Evolutionary conservation across 2,797 vertebrate genomes (phyloP).

Genomic region (Oryzias sinensis): DNA sequence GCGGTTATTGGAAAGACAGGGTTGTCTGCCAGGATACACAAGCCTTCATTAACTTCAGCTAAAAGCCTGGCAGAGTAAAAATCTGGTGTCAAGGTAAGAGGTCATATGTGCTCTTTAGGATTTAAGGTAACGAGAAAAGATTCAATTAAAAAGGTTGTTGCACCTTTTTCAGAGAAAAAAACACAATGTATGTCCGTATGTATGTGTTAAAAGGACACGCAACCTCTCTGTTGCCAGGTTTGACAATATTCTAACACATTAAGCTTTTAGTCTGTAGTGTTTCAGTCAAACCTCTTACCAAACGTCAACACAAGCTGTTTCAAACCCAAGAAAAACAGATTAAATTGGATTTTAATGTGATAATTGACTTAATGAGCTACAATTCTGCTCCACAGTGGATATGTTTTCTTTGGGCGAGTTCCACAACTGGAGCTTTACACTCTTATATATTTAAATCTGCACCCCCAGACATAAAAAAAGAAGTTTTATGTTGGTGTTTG

Average conservation of each 20-base stretch:
- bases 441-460: not conserved
- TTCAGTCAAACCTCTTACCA: slow-evolving; percentile 20
- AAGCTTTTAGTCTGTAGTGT: slow-evolving; percentile 14
- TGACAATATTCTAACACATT: slow-evolving; percentile 14
- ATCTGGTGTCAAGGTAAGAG: too few species aligned
- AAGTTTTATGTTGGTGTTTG: not conserved
- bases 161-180: too few species aligned
- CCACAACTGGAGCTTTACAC: slow-evolving; percentile 59
- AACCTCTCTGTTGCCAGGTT: too few species aligned
- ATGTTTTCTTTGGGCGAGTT: slow-evolving; percentile 54
- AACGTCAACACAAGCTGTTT: slow-evolving; percentile 29
- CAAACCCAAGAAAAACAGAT: slow-evolving; percentile 43
- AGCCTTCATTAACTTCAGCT: slow-evolving; percentile 14
- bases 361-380: slow-evolving; percentile 34
- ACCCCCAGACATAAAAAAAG: slow-evolving; percentile 25
- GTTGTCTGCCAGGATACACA: slow-evolving; percentile 15
- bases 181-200: too few species aligned
- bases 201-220: too few species aligned
- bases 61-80: slow-evolving; percentile 18
- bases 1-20: slow-evolving; percentile 29
- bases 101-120: slow-evolving; percentile 34
- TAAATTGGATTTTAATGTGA: slow-evolving; percentile 23
- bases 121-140: not conserved
- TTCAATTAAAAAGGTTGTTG: too few species aligned
- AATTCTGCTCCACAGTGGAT: slow-evolving; percentile 41